A percentile compares a stretch with the other conserved stretches of the same genome.
These are phyloP conservation scores for Apamea anceps DNA, from an alignment of 2,888 invertebrate genomes.

Conservation along the genomic window DNA sequence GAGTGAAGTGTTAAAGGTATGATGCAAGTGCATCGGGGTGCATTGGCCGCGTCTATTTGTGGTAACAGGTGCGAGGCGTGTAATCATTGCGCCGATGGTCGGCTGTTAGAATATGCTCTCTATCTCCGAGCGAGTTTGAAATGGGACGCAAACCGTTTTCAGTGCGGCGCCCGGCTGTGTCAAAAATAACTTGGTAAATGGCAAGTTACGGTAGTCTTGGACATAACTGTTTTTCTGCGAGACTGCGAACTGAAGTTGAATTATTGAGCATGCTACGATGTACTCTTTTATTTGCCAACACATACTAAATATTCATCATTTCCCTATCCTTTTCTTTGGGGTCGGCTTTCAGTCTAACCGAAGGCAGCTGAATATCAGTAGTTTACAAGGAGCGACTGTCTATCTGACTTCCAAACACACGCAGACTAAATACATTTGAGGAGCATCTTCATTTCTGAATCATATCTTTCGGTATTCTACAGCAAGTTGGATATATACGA, in stretches of 20 bases:
- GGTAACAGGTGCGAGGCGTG: constrained; percentile 76
- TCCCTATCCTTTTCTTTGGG: no score
- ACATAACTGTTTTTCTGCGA: background rate
- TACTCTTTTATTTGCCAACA: background rate
- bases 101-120: constrained; percentile 44
- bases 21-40: constrained; percentile 78
- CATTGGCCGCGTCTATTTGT: constrained; percentile 81
- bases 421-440: background rate
- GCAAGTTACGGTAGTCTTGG: constrained; percentile 15
- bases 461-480: background rate
- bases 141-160: constrained; percentile 34
- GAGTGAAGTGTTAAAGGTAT: constrained; percentile 33
- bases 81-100: constrained; percentile 53
- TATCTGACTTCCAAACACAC: background rate
- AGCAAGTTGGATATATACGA: background rate
- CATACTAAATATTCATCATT: background rate
- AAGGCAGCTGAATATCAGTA: background rate
- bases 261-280: background rate
- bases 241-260: no score
- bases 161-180: constrained; percentile 14
- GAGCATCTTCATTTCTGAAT: no score
- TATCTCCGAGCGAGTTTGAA: constrained; percentile 52
- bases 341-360: background rate
- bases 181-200: constrained; percentile 40
- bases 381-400: background rate